Evolutionary conservation across 2,797 vertebrate species (phyloP), one percentile per base, ranked within the genome.

Genomic region (Sarcoramphus papa): DNA sequence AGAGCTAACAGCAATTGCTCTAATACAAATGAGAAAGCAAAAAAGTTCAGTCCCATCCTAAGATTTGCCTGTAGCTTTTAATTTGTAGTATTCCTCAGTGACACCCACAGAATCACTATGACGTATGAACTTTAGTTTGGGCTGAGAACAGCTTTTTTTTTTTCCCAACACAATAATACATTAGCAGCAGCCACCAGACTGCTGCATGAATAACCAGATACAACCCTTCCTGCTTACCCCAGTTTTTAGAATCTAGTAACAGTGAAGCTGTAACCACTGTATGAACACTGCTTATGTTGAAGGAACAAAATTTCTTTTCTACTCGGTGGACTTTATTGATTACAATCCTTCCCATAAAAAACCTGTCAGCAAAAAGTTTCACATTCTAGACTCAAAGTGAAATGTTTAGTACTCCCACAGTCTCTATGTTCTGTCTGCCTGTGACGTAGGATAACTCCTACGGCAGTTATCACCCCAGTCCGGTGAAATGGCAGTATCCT

Each of bases 401-500:
- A 53, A 54, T 31, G 19, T 48, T 41, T 57, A 28, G 5, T 41
- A 16, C 17, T 47, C 40, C 10, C 47, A 37, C 12, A n/a, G 19
- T 50, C 15, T 59, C 40, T 50, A 1, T 22, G 7, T 41, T 50
- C 63, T 75, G 19, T 70, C 59, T 88, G 35, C 31, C 43, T 48
- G 33, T 2, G 4, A 7, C 1, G 0, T 3, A 21, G 59, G 28
- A 10, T 23, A 30, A 53, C 14, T 90, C 59, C 57, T 45, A 33
- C 0, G 0, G n/a, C 35, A 35, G 10, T 31, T 88, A 30, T 23
- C 53, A 41, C 7, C 28, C 20, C 27, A 88, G 60, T 47, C 47
- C 59, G 43, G 25, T 57, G 28, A 81, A 86, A 75, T 2, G 18
- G 10, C 30, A 68, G 18, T 19, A 33, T 25, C 35, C 73, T 70